These are phyloP conservation scores for Pterobdella sp. DNA, from an alignment of 2,888 invertebrate genomes.

Conservation along the genomic window DNA sequence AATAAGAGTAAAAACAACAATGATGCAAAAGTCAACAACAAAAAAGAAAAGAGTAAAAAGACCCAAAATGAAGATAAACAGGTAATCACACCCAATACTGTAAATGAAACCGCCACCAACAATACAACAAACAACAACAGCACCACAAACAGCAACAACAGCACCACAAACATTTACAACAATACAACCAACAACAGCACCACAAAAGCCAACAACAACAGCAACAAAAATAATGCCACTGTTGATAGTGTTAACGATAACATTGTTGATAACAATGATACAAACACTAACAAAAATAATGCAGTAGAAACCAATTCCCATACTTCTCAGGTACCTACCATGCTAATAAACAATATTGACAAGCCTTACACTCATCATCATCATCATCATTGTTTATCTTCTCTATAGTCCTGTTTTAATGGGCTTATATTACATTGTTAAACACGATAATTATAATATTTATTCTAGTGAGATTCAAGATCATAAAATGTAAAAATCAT, in stretches of 20 bases:
- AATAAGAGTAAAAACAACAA: slow-evolving; percentile 12
- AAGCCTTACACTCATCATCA: neutral
- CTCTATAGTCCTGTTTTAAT: no score
- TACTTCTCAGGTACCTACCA: no score
- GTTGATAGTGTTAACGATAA: neutral
- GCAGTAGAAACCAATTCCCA: no score
- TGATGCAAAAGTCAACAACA: neutral
- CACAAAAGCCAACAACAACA: neutral
- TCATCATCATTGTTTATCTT: neutral
- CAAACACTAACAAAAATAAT: neutral
- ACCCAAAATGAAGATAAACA: neutral
- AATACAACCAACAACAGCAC: neutral
- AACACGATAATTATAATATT: no score
- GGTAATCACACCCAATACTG: neutral
- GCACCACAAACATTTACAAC: neutral
- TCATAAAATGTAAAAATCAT: no score
- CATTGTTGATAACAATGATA: neutral
- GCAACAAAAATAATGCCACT: neutral
- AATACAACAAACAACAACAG: slow-evolving; percentile 3
- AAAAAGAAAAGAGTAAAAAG: neutral
- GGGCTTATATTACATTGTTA: no score
- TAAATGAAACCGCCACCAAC: neutral
- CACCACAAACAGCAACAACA: neutral
- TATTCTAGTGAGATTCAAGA: no score
- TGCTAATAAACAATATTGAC: no score